Conservation (phyloP, 2,797 vertebrate species). For the Knipowitschia caucasica region DNA sequence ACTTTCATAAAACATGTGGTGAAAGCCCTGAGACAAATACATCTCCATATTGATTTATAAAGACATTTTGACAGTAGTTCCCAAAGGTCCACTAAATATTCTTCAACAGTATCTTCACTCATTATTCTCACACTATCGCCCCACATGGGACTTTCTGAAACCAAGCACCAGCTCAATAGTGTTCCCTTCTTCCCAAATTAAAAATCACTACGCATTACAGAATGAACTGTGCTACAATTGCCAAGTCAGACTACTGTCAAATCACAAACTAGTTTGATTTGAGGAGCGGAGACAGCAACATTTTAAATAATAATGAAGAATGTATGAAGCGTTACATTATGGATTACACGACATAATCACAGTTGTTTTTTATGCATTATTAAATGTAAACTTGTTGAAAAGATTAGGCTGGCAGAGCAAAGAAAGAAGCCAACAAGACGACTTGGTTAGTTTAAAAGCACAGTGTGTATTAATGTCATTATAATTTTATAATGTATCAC, state of each 20-base stretch:
- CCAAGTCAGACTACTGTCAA: neutral
- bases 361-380: neutral
- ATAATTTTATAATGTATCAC: too few species aligned
- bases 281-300: neutral
- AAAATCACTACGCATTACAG: conserved; percentile 14
- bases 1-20: too few species aligned
- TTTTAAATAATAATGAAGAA: neutral
- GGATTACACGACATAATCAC: neutral
- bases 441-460: neutral
- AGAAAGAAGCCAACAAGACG: too few species aligned
- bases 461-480: too few species aligned
- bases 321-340: conserved; percentile 1
- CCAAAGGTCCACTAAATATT: conserved; percentile 3
- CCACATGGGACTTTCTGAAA: conserved; percentile 2
- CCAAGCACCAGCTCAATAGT: conserved; percentile 7
- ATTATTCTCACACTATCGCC: neutral
- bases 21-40: too few species aligned
- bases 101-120: conserved; percentile 1
- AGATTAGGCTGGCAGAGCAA: too few species aligned
- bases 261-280: neutral
- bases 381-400: neutral
- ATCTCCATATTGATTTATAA: neutral
- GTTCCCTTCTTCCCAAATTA: conserved; percentile 8
- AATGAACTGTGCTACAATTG: conserved; percentile 1
- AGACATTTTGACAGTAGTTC: neutral